Conservation (phyloP, 2,113 vertebrate genomes). For the Microcebus griseorufus region DNA sequence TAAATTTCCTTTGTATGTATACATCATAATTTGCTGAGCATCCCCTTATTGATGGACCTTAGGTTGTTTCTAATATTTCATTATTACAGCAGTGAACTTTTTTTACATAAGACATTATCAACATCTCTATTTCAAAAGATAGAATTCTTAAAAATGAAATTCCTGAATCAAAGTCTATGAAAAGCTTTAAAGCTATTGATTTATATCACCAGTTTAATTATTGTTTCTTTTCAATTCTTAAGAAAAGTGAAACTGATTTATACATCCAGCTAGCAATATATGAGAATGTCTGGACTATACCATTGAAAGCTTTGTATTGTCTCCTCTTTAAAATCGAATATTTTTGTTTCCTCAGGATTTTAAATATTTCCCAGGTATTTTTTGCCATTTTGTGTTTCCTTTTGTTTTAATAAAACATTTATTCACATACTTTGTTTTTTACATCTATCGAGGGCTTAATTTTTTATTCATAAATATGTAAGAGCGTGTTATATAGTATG, state of each 20-base stretch:
- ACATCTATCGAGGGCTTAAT: background rate
- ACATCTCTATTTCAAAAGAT: slow-evolving; percentile 8
- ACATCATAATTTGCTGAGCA: background rate
- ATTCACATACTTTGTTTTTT: background rate
- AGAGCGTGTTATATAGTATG: background rate
- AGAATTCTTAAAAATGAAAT: slow-evolving; percentile 26
- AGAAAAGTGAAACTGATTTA: slow-evolving; percentile 6
- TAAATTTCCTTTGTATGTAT: background rate
- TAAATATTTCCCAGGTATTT: background rate
- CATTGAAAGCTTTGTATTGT: background rate
- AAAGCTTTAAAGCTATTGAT: background rate
- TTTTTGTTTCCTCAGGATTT: background rate
- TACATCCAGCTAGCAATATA: background rate
- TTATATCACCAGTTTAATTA: background rate
- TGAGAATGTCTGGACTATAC: background rate
- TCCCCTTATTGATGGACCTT: background rate
- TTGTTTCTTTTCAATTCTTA: background rate
- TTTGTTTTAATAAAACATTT: slow-evolving; percentile 34
- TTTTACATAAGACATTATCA: background rate
- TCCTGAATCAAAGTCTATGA: background rate
- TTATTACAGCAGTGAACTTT: background rate
- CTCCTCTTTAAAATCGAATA: background rate
- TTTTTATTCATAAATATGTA: background rate
- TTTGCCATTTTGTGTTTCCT: background rate
- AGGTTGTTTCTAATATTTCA: slow-evolving; percentile 17